These are phyloP conservation scores for Erannis defoliaria DNA, from an alignment of 2,888 invertebrate species.

Conservation along the genomic window DNA sequence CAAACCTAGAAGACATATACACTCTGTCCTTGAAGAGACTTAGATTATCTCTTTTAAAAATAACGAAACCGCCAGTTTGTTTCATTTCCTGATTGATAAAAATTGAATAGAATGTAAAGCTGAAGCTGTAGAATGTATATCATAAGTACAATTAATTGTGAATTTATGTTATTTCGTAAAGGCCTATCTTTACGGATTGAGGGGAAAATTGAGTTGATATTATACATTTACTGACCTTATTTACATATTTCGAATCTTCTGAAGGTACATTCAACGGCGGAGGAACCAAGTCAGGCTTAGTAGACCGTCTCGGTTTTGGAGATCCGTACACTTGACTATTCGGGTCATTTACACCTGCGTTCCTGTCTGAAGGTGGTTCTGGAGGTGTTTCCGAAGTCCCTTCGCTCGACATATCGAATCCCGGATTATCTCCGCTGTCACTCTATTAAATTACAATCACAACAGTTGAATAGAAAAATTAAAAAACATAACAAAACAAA, in stretches of 20 bases:
- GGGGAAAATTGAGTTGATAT: neutral
- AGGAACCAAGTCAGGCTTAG: conserved; percentile 39
- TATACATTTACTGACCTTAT: conserved; percentile 33
- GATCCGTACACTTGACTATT: conserved; percentile 37
- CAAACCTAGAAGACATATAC: too few species aligned
- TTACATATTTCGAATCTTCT: conserved; percentile 35
- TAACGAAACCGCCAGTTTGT: too few species aligned
- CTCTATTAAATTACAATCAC: conserved; percentile 7
- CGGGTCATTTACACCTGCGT: neutral
- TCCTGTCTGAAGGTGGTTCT: conserved; percentile 13
- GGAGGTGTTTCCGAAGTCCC: conserved; percentile 18
- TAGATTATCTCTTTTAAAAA: too few species aligned
- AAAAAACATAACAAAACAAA: too few species aligned
- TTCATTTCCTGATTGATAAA: too few species aligned
- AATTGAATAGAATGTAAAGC: too few species aligned
- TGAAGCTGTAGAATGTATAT: too few species aligned
- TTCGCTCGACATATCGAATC: conserved; percentile 27
- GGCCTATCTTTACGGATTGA: neutral
- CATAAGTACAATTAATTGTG: too few species aligned
- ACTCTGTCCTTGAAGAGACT: too few species aligned
- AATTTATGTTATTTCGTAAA: too few species aligned
- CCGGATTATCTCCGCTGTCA: conserved; percentile 10
- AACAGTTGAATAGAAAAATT: neutral
- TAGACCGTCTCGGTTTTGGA: conserved; percentile 43
- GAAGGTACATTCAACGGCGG: conserved; percentile 42